Conservation (phyloP, 1,140 invertebrate species). For the Drosophila repleta region DNA sequence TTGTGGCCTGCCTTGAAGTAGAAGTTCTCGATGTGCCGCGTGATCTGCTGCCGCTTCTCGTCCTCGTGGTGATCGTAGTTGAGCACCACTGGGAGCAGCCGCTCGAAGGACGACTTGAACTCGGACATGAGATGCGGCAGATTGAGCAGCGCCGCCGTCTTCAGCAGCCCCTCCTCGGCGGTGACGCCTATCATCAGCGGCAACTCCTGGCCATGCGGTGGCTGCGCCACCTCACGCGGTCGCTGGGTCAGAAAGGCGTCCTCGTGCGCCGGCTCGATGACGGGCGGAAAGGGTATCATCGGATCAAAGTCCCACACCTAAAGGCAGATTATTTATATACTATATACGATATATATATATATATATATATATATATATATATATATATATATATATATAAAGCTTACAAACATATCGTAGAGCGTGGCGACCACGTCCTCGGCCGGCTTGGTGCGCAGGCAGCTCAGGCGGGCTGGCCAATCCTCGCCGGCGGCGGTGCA, state of each 20-base stretch:
- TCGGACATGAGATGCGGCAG: slow-evolving; percentile 84
- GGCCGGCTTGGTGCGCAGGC: slow-evolving; percentile 86
- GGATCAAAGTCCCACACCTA: slow-evolving; percentile 89
- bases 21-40: slow-evolving; percentile 85
- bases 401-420: slow-evolving; percentile 85
- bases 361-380: too few species aligned
- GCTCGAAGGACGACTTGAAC: slow-evolving; percentile 86
- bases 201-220: slow-evolving; percentile 85
- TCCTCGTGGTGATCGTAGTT: slow-evolving; percentile 86
- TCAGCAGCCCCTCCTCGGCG: slow-evolving; percentile 88
- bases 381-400: too few species aligned
- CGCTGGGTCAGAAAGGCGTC: slow-evolving; percentile 88
- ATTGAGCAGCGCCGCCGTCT: slow-evolving; percentile 85
- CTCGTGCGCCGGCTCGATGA: slow-evolving; percentile 87
- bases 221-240: slow-evolving; percentile 84
- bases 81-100: slow-evolving; percentile 86
- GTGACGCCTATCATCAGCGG: slow-evolving; percentile 89
- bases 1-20: slow-evolving; percentile 85
- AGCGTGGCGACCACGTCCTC: slow-evolving; percentile 87
- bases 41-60: slow-evolving; percentile 83
- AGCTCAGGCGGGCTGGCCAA: slow-evolving; percentile 85
- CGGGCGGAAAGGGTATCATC: slow-evolving; percentile 90
- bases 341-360: too few species aligned
- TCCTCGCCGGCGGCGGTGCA: slow-evolving; percentile 83
- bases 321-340: not conserved